Evolutionary conservation across 2,113 vertebrate species (phyloP).

Genomic region (Heptranchias perlo): DNA sequence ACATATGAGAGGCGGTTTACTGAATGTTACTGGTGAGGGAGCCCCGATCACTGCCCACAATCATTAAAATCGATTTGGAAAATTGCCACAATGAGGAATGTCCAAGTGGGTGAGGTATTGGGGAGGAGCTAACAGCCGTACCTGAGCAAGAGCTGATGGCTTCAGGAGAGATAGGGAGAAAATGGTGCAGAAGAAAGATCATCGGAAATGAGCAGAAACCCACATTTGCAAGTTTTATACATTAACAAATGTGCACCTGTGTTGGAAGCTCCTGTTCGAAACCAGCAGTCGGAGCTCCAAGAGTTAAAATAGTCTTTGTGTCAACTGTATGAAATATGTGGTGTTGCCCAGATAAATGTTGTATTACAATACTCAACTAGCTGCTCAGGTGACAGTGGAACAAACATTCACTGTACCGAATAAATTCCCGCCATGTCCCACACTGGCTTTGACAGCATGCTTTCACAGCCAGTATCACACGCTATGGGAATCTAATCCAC

Average conservation of each 20-base stretch:
- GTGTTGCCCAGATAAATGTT: not conserved
- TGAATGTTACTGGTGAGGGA: not conserved
- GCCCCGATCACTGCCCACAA: too few species aligned
- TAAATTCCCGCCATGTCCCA: not conserved
- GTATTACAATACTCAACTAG: not conserved
- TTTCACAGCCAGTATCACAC: not conserved
- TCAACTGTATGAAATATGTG: not conserved
- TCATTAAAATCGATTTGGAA: not conserved
- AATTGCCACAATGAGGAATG: not conserved
- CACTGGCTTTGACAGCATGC: not conserved
- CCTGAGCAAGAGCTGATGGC: not conserved
- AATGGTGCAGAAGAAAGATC: not conserved
- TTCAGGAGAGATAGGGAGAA: not conserved
- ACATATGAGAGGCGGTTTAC: not conserved
- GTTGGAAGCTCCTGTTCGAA: not conserved
- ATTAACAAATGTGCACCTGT: not conserved
- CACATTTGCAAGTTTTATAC: not conserved
- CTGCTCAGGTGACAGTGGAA: not conserved
- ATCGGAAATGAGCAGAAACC: not conserved
- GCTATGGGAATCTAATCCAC: not conserved
- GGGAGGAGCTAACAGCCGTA: not conserved
- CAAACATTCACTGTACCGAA: slow-evolving; percentile 14
- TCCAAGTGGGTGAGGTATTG: not conserved
- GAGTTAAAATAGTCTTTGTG: slow-evolving; percentile 1
- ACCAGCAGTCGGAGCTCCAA: too few species aligned